Evolutionary conservation across 2,113 vertebrate species (phyloP).

Genomic region (Tretioscincus oriximinensis): DNA sequence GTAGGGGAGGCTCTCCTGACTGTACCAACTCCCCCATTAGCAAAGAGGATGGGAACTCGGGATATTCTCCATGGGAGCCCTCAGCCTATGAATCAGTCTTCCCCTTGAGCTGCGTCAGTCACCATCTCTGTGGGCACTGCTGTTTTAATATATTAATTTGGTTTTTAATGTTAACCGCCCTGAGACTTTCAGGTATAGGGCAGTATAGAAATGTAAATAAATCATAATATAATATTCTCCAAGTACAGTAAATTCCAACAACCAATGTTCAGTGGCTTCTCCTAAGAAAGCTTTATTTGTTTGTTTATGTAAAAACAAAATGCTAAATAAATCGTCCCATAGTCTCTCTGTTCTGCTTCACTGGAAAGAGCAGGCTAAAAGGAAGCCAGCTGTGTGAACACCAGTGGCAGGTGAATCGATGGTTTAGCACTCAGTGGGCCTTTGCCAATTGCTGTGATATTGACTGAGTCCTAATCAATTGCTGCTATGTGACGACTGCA

Average conservation of each 20-base stretch:
- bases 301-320: neutral
- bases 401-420: slow-evolving; percentile 39
- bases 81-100: too few relatives aligned
- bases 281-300: neutral
- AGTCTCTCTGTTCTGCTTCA: slow-evolving; percentile 26
- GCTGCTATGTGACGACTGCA: neutral
- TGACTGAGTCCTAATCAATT: slow-evolving; percentile 47
- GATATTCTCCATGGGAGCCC: too few relatives aligned
- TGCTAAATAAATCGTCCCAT: neutral
- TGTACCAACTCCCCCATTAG: too few relatives aligned
- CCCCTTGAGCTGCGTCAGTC: too few relatives aligned
- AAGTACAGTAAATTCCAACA: neutral
- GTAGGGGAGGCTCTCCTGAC: too few relatives aligned
- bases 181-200: too few relatives aligned
- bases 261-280: neutral
- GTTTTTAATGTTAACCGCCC: too few relatives aligned
- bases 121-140: too few relatives aligned
- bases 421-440: slow-evolving; percentile 45
- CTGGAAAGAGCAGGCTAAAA: slow-evolving; percentile 33
- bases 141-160: too few relatives aligned
- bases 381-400: slow-evolving; percentile 34
- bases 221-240: neutral
- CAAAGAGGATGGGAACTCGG: too few relatives aligned
- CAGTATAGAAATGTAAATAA: too few relatives aligned
- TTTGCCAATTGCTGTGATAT: slow-evolving; percentile 44